These are phyloP conservation scores for Aporophyla nigra DNA, from an alignment of 2,888 invertebrate genomes.

Conservation along the genomic window DNA sequence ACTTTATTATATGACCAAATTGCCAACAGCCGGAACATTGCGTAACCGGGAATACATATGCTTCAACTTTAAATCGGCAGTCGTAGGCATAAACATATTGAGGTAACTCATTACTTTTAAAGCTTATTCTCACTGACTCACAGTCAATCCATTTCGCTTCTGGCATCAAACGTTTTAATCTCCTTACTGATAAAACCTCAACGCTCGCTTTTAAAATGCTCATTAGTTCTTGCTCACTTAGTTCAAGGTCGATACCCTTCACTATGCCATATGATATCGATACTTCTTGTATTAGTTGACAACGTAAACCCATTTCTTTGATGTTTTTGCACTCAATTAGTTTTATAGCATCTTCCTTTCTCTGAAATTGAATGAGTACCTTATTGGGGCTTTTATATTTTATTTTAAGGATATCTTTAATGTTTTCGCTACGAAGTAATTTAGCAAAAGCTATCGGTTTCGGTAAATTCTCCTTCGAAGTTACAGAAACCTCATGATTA, in stretches of 20 bases:
- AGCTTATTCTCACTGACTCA: too few relatives aligned
- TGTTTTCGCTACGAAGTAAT: not conserved
- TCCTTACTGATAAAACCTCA: not conserved
- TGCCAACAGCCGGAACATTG: not conserved
- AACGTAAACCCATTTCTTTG: not conserved
- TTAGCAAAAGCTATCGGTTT: not conserved
- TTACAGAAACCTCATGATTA: not conserved
- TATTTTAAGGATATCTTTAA: conserved; percentile 2
- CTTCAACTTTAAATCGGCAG: too few relatives aligned
- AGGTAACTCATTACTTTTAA: too few relatives aligned
- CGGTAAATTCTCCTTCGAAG: not conserved
- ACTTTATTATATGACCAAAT: conserved; percentile 4
- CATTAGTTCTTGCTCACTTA: not conserved
- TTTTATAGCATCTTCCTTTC: not conserved
- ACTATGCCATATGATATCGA: not conserved
- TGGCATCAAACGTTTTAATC: too few relatives aligned
- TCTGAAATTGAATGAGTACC: not conserved
- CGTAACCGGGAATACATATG: too few relatives aligned
- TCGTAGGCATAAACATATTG: too few relatives aligned
- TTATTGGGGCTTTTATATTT: conserved; percentile 7
- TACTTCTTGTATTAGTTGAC: not conserved
- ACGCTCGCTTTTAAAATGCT: not conserved
- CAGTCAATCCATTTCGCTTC: too few relatives aligned
- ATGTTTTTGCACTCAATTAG: not conserved
- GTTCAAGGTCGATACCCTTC: not conserved